Evolutionary conservation across 2,797 vertebrate genomes (phyloP).

Genomic region (Lepus oiostolus): DNA sequence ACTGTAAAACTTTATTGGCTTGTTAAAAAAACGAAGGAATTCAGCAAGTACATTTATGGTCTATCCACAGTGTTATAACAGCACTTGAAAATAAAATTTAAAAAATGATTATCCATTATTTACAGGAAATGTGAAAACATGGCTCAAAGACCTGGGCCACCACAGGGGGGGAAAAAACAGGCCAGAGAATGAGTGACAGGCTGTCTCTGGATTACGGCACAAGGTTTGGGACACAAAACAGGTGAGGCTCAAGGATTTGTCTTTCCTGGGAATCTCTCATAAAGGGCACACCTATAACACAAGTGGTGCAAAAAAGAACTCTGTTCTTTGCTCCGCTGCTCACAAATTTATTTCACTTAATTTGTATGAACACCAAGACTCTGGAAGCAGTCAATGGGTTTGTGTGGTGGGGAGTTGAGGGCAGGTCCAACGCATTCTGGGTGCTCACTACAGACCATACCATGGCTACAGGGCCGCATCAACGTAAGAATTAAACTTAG

Average conservation of each 20-base stretch:
- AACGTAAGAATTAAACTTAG: neutral
- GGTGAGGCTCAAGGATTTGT: neutral
- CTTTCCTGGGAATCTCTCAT: neutral
- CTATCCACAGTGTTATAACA: constrained; percentile 80
- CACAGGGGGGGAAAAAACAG: neutral
- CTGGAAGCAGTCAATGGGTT: neutral
- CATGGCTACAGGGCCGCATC: neutral
- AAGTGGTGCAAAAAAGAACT: neutral
- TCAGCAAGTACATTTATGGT: constrained; percentile 82
- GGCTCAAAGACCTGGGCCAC: constrained; percentile 70
- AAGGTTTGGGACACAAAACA: neutral
- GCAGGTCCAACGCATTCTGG: neutral
- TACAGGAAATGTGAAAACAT: constrained; percentile 80
- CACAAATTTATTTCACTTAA: neutral
- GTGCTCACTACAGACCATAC: neutral
- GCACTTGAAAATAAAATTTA: constrained; percentile 83
- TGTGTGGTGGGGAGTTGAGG: neutral
- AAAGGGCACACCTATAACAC: constrained; percentile 22
- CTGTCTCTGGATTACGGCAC: constrained; percentile 81
- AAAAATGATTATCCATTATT: constrained; percentile 80
- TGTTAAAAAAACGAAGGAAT: constrained; percentile 85
- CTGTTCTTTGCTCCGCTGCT: constrained; percentile 2
- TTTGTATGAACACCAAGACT: constrained; percentile 25
- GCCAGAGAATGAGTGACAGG: constrained; percentile 67
- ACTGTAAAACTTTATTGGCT: constrained; percentile 89